Conservation (phyloP, 2,888 invertebrate species). For the Gastracanthus pulcherrimus region DNA sequence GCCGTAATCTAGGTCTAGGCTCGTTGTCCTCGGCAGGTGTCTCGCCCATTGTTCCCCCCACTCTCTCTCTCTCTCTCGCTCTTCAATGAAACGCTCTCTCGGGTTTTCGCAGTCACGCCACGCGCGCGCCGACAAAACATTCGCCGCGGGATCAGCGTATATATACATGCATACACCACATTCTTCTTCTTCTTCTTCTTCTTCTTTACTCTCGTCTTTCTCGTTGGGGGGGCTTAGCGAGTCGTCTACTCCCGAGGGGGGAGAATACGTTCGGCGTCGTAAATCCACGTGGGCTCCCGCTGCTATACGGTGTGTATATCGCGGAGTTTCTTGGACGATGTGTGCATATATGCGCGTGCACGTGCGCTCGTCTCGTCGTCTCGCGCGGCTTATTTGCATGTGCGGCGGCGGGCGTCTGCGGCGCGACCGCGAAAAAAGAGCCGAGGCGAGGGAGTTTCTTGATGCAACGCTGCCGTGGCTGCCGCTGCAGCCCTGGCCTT, state of each 20-base stretch:
- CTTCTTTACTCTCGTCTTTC: background rate
- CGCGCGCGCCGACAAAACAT: conserved; percentile 64
- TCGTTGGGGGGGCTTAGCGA: too few species aligned
- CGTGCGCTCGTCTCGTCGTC: background rate
- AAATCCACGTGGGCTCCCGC: conserved; percentile 22
- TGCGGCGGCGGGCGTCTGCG: conserved; percentile 25
- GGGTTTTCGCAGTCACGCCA: conserved; percentile 62
- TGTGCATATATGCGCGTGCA: too few species aligned
- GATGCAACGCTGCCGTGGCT: too few species aligned
- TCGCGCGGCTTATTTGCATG: conserved; percentile 40
- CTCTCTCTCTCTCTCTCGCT: conserved; percentile 25
- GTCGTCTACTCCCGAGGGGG: background rate
- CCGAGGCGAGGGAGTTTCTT: background rate
- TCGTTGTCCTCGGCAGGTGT: conserved; percentile 68
- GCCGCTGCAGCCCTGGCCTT: too few species aligned
- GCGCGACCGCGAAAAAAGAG: too few species aligned
- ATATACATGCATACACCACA: background rate
- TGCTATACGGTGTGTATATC: too few species aligned
- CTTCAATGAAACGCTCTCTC: conserved; percentile 69
- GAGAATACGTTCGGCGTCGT: background rate
- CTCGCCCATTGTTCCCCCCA: conserved; percentile 71
- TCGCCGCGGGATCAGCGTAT: conserved; percentile 54
- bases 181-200: conserved; percentile 1
- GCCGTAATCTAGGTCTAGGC: conserved; percentile 73
- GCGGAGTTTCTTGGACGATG: too few species aligned